Evolutionary conservation across 2,113 vertebrate genomes (phyloP), one percentile per base, ranked within the genome.

Genomic region (Chlamydotis undulata): DNA sequence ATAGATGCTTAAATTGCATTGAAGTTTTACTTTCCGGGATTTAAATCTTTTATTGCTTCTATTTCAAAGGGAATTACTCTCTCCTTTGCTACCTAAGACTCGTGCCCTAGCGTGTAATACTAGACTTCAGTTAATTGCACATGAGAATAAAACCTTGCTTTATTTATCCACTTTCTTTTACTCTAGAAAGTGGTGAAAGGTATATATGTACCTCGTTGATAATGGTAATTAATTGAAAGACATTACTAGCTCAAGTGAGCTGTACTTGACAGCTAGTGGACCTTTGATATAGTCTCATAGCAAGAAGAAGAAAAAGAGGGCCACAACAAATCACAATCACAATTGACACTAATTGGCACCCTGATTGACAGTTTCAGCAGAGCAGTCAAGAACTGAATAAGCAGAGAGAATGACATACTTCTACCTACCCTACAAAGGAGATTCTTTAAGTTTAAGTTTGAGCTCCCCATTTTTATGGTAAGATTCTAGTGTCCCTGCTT

Each of bases 361-460:
- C n/a, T 96, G 91, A 94, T 29, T 85, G 88, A 95, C 81, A 92
- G 68, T 88, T 81, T 90, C 63, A 94, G 63, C 52, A 83, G 67
- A 90, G 17, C 29, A 16, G 57, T 12, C 45, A 84, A 94, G 75
- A 70, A 81, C 0, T 94, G 79, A 96, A 94, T 76, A 87, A 93
- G 65, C 59, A 85, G 9, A 21, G 39, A 87, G n/a, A 89, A 83
- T 41, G 23, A 83, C 60, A 68, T 70, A 23, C 22, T 67, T 88
- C 63, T 64, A 29, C 35, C 56, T 76, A n/a, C 5, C n/a, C 26
- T 37, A 78, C 28, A 67, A 93, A 71, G 61, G 33, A 85, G 61
- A 93, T 37, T 43, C 52, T 63, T 71, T 69, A 19, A 90, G 59
- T 41, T n/a, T 64, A 50, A 64, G 60, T 77, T 82, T 82, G 70